Evolutionary conservation across 2,797 vertebrate species (phyloP).

Genomic region (Kryptolebias ocellatus): DNA sequence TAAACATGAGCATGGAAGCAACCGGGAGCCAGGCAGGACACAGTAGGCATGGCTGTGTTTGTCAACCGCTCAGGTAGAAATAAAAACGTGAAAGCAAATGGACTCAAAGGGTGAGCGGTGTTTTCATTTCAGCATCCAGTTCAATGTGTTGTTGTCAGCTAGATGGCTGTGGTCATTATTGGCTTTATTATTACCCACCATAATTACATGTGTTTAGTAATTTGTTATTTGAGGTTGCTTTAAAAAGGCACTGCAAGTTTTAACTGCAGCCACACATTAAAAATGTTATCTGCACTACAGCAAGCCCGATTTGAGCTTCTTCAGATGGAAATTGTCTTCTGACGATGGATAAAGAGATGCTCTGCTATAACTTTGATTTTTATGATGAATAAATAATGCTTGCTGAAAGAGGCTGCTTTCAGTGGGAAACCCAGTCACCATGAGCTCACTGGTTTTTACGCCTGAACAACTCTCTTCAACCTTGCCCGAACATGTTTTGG

Average conservation of each 20-base stretch:
- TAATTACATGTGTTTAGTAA: conserved; percentile 37
- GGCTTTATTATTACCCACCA: conserved; percentile 39
- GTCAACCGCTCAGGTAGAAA: conserved; percentile 59
- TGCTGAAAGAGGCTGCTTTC: conserved; percentile 27
- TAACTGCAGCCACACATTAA: conserved; percentile 7
- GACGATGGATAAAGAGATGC: conserved; percentile 30
- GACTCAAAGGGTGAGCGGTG: conserved; percentile 7
- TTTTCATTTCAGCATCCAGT: conserved; percentile 33
- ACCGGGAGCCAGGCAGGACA: conserved; percentile 30
- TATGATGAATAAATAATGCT: conserved; percentile 21
- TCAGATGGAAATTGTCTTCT: conserved; percentile 37
- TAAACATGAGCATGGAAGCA: conserved; percentile 47
- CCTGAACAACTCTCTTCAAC: background rate
- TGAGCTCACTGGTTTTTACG: background rate
- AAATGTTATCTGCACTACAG: conserved; percentile 36
- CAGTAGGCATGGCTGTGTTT: conserved; percentile 49
- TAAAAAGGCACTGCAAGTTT: conserved; percentile 9
- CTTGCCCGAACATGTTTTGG: conserved; percentile 45
- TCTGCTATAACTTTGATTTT: conserved; percentile 29
- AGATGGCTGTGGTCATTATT: conserved; percentile 30
- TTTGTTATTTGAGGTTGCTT: conserved; percentile 31
- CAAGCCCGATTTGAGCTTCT: conserved; percentile 23
- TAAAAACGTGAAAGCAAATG: conserved; percentile 42
- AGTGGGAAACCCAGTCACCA: conserved; percentile 14
- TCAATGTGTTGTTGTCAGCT: conserved; percentile 20